Evolutionary conservation across 1,140 invertebrate species (phyloP).

Genomic region (Saccostrea cuccullata): DNA sequence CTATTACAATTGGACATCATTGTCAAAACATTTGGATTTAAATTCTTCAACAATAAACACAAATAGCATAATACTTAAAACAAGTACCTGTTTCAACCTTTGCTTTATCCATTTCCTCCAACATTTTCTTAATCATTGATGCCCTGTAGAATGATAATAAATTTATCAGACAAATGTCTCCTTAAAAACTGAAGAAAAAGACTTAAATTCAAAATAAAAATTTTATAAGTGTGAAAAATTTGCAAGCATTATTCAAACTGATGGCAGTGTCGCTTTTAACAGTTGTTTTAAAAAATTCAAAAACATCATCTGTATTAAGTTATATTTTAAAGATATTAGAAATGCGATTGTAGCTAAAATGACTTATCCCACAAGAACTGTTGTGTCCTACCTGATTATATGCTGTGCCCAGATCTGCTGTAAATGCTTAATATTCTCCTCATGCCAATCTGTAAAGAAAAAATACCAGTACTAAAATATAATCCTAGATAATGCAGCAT

Average conservation of each 20-base stretch:
- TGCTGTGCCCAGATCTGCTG: conserved; percentile 87
- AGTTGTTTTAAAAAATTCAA: no score
- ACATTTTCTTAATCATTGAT: conserved; percentile 86
- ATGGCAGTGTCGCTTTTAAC: no score
- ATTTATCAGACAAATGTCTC: neutral
- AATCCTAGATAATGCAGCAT: no score
- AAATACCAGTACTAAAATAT: neutral
- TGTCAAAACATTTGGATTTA: neutral
- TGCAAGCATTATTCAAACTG: no score
- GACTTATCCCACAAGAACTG: neutral
- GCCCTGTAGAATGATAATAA: conserved; percentile 80
- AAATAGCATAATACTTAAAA: neutral
- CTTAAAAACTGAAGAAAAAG: no score
- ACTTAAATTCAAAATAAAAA: no score
- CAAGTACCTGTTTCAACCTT: conserved; percentile 76
- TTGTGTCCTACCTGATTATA: conserved; percentile 84
- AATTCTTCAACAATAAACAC: no score
- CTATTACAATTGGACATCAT: neutral
- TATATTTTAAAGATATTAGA: no score
- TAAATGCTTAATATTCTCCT: conserved; percentile 85
- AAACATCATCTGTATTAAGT: no score
- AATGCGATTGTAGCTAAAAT: neutral
- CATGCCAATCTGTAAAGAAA: conserved; percentile 82
- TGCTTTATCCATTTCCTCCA: conserved; percentile 81
- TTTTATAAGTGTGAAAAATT: no score